A percentile compares a stretch with the other conserved stretches of the same genome.
Conservation (phyloP, 2,113 vertebrate species). For the Nerophis ophidion region DNA sequence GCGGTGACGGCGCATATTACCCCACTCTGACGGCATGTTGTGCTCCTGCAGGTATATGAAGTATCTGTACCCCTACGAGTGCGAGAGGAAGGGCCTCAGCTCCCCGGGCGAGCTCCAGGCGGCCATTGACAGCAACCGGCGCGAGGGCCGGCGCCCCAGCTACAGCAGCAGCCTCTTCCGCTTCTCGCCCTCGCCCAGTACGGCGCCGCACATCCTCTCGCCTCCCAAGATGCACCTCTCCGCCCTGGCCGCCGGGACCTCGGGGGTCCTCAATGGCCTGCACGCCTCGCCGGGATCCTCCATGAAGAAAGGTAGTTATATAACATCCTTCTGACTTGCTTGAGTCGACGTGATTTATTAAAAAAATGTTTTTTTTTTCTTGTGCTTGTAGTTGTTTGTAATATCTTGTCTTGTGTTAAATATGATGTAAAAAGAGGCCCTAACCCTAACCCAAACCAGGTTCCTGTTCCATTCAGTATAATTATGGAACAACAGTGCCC, state of each 20-base stretch:
- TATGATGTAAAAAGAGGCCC: neutral
- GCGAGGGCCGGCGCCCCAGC: constrained; percentile 90
- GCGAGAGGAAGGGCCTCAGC: constrained; percentile 92
- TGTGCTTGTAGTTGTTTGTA: neutral
- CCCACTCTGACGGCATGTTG: neutral
- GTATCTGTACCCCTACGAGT: constrained; percentile 95
- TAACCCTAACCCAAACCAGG: neutral
- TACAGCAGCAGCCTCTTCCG: constrained; percentile 91
- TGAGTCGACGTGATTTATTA: neutral
- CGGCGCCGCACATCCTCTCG: constrained; percentile 71
- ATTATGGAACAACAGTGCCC: constrained; percentile 38
- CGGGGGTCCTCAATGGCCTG: constrained; percentile 69
- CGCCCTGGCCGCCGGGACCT: constrained; percentile 70
- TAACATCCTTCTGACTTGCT: neutral
- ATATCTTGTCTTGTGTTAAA: neutral
- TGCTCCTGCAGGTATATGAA: constrained; percentile 79
- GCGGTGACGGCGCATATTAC: constrained; percentile 26
- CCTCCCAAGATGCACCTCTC: constrained; percentile 88
- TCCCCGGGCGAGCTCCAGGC: constrained; percentile 92
- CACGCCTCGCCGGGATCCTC: constrained; percentile 73
- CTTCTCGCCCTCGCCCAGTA: constrained; percentile 77
- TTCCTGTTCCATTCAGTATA: neutral
- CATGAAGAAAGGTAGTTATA: constrained; percentile 81
- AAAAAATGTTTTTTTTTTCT: neutral
- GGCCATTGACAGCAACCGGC: constrained; percentile 92